These are phyloP conservation scores for Paragorgia papillata DNA, from an alignment of 92 coral and sea anemone genomes.

Conservation along the genomic window DNA sequence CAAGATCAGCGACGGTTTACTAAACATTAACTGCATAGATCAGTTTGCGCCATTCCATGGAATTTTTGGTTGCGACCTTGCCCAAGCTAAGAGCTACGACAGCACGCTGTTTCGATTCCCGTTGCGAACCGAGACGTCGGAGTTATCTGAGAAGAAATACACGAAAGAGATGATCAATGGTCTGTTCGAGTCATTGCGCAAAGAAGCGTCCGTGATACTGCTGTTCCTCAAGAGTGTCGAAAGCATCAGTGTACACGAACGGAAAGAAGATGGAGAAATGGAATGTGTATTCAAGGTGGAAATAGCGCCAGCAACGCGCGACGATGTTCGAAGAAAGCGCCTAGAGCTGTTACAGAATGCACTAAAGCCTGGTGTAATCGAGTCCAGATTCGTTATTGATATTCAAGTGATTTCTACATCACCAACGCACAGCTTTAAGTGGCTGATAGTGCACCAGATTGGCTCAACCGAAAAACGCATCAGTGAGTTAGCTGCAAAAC, in stretches of 20 bases:
- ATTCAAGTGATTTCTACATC: conserved; percentile 38
- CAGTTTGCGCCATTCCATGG: conserved; percentile 80
- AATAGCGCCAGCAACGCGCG: conserved; percentile 50
- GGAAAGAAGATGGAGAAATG: conserved; percentile 41
- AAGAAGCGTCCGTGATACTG: conserved; percentile 78
- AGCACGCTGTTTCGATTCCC: conserved; percentile 87
- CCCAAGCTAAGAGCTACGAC: conserved; percentile 39
- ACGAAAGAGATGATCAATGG: conserved; percentile 58
- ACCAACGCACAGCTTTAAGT: conserved; percentile 64
- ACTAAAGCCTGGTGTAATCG: background rate
- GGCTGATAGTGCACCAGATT: conserved; percentile 52
- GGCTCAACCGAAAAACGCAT: conserved; percentile 29
- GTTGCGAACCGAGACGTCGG: conserved; percentile 62
- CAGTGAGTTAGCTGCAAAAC: conserved; percentile 51
- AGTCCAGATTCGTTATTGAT: conserved; percentile 63
- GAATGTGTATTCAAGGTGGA: conserved; percentile 56
- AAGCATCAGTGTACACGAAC: conserved; percentile 69
- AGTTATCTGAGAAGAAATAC: conserved; percentile 71
- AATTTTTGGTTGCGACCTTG: conserved; percentile 69
- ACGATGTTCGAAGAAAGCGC: conserved; percentile 54
- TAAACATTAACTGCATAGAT: conserved; percentile 44
- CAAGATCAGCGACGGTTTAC: conserved; percentile 52
- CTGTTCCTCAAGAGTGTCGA: conserved; percentile 79
- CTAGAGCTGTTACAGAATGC: background rate
- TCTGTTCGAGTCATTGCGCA: conserved; percentile 46